Evolutionary conservation across 2,888 invertebrate species (phyloP), one percentile per base, ranked within the genome.

Genomic region (Yponomeuta plumbellus): DNA sequence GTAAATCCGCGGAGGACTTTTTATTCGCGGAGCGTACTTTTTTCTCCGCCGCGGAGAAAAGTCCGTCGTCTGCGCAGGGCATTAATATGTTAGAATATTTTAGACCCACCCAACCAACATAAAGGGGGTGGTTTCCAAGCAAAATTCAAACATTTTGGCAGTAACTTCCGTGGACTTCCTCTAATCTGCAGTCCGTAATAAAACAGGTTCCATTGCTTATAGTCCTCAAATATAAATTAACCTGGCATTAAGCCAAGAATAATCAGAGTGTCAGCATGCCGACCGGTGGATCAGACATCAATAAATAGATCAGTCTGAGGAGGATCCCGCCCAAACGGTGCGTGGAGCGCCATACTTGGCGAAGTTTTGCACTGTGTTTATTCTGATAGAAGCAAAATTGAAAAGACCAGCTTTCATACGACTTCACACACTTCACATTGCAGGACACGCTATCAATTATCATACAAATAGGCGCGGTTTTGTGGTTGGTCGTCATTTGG

Each of bases 141-240:
- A 52, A 52, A 52, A 52, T 17, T 13, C 44, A 13, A 17, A 52
- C 17, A 17, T 52, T 13, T 52, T 1, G 1, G 44, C 44, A 17
- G 17, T 44, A 13, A 13, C 17, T 52, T 52, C 17, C 8, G 17
- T 1, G 17, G 17, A 13, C 44, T 5, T 39, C 11, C 39, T 17
- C 13, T 52, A 52, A 17, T 52, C 2, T 1, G 44, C 44, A 52
- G 17, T 52, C 44, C 44, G 1, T 52, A 52, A 1, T 17, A 65
- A 57, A 65, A n/a, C 44, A 20, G 56, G 21, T 65, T 65, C 56
- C 21, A 65, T 23, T 23, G 13, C 23, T 65, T 17, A 13, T 52
- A 22, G 23, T 56, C 64, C 59, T 59, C 59, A 59, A 59, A 59
- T 13, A 21, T 20, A 23, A 11, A 21, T 21, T 59, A 13, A 59